Conservation (phyloP, 2,113 vertebrate species). For the Eonycteris spelaea region DNA sequence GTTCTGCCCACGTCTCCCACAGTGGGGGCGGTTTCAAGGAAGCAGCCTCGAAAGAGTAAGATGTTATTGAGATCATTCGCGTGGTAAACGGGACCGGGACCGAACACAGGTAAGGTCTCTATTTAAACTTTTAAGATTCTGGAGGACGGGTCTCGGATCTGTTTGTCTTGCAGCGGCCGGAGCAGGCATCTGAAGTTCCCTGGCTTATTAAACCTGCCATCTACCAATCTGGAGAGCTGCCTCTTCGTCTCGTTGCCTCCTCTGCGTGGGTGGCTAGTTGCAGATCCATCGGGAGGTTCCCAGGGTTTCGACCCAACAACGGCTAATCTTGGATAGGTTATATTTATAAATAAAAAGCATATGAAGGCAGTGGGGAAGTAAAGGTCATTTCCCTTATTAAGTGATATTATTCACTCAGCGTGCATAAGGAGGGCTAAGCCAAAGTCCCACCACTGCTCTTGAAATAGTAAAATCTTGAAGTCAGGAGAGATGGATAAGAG, state of each 20-base stretch:
- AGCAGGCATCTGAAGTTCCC: neutral
- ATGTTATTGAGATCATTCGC: neutral
- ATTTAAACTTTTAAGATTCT: neutral
- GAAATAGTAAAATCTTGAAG: slow-evolving; percentile 7
- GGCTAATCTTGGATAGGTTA: neutral
- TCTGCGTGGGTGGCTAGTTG: neutral
- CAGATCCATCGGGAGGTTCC: neutral
- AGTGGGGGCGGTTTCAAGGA: neutral
- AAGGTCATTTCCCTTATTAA: neutral
- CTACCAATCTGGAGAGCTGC: neutral
- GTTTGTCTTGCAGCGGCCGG: neutral
- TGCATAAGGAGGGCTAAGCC: neutral
- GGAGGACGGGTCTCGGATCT: rapidly evolving
- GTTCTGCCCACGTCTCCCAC: neutral
- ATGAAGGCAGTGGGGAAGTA: neutral
- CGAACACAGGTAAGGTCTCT: neutral
- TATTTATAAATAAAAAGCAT: neutral
- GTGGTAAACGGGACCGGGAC: neutral
- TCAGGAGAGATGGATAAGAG: neutral
- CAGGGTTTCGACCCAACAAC: neutral
- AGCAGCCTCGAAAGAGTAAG: neutral
- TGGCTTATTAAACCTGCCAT: neutral
- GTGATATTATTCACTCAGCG: neutral
- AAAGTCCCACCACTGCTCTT: neutral
- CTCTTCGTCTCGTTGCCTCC: neutral